Base-by-base conservation (phyloP, 2,888 invertebrate genomes). In the Matsumyia berberina region DNA sequence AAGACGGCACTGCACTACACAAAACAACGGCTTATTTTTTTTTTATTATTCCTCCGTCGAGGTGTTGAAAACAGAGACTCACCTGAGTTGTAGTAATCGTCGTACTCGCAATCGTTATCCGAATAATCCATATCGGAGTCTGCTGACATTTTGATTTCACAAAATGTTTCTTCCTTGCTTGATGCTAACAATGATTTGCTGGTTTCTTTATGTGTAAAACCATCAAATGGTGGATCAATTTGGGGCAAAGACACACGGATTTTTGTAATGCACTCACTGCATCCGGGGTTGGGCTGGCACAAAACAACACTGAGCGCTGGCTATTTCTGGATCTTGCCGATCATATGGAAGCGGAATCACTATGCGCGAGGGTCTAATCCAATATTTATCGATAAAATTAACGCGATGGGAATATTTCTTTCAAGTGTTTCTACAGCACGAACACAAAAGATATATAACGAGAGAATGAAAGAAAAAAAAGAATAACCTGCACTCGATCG, bases 61-160 rank as follows among this genome's bases (percentile, higher is more conserved):
- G 9, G n/a, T 4, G 19, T 31, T 29, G 7, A 12, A n/a, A n/a
- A 15, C 24, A 1, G 0, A 12, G 74, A 87, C 88, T 82, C 81
- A 90, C 93, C 92, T 88, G 93, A 93, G 89, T 96, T 95, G 89
- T 97, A 97, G 91, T 97, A 97, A 92, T 96, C 96, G 89, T 96
- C 96, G 87, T 96, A 95, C 89, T 95, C 94, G 88, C 94, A 95
- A 89, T 97, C 97, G 89, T 96, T 96, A 91, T 96, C 96, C 60
- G 96, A 97, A 92, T 95, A 96, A 91, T 97, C 97, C 95, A 96
- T 96, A 92, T 97, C 97, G 89, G 96, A 96, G 91, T 96, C 96
- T 86, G 91, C 92, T 89, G 93, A 91, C 92, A 92, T 92, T 87
- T 80, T 86, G 60, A 17, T 35, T 67, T 60, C 33, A 5, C 6